A percentile compares a stretch with the other conserved stretches of the same genome.
Evolutionary conservation across 2,888 invertebrate species (phyloP).

Genomic region (Papilio demoleus): DNA sequence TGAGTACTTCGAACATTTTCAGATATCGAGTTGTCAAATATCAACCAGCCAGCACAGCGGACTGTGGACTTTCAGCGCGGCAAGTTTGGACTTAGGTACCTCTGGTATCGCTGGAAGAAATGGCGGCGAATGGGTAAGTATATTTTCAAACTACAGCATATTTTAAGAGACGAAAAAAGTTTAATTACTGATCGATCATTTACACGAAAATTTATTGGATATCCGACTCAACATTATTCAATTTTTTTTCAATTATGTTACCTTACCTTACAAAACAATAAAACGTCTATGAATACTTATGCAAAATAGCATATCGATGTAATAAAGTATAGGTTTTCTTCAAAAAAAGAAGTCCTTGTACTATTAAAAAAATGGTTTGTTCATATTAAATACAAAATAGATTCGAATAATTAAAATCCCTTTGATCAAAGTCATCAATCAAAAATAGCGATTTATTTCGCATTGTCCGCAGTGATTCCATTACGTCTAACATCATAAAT

Average conservation of each 20-base stretch:
- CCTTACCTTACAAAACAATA: too few relatives aligned
- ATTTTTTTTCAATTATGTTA: too few relatives aligned
- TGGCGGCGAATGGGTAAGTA: constrained; percentile 32
- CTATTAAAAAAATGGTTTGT: too few relatives aligned
- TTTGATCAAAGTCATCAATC: constrained; percentile 29
- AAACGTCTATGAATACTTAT: too few relatives aligned
- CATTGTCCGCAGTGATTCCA: constrained; percentile 28
- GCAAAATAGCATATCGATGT: too few relatives aligned
- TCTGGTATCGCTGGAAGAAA: constrained; percentile 21
- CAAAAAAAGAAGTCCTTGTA: too few relatives aligned
- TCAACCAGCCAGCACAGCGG: not conserved
- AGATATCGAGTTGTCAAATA: constrained; percentile 33
- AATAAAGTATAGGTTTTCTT: too few relatives aligned
- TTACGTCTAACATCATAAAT: constrained; percentile 17
- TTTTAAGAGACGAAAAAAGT: too few relatives aligned
- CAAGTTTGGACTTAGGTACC: not conserved
- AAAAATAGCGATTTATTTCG: constrained; percentile 7
- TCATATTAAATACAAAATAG: not conserved
- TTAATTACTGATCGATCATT: too few relatives aligned
- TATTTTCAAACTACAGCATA: not conserved
- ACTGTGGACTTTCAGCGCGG: not conserved
- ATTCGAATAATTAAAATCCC: not conserved
- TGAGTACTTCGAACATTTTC: not conserved
- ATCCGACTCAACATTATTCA: too few relatives aligned
- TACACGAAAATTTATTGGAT: too few relatives aligned